phyloP scores from a whole-genome alignment of 2,888 invertebrate genomes.

The Eledona agricola region DNA sequence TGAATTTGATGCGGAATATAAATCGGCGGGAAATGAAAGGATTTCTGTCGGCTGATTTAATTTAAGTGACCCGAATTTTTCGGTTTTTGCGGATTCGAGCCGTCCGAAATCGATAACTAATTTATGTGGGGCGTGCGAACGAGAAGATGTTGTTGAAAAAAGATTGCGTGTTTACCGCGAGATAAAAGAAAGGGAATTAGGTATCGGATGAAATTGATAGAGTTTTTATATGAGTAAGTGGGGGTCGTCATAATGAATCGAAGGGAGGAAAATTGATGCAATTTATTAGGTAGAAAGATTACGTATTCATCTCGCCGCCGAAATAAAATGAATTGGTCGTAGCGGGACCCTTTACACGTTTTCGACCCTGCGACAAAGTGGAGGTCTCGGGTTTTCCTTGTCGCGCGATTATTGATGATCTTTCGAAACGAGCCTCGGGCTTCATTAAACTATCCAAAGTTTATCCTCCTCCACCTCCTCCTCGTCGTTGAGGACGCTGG shows the following conservation, averaged over 20 bases:
- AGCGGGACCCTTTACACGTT: slow-evolving; percentile 5
- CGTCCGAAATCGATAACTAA: slow-evolving; percentile 35
- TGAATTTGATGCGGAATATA: slow-evolving; percentile 23
- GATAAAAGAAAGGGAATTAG: slow-evolving; percentile 44
- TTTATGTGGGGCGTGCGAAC: slow-evolving; percentile 38
- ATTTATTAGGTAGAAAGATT: slow-evolving; percentile 36
- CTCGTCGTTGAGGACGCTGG: slow-evolving; percentile 24
- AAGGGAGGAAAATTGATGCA: slow-evolving; percentile 35
- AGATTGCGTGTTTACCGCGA: slow-evolving; percentile 40
- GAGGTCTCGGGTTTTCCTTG: slow-evolving; percentile 28
- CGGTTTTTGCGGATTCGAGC: slow-evolving; percentile 1
- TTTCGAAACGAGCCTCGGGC: slow-evolving; percentile 32
- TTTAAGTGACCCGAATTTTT: slow-evolving; percentile 15
- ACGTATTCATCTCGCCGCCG: slow-evolving; percentile 37
- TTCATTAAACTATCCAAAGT: slow-evolving; percentile 46
- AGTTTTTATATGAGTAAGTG: slow-evolving; percentile 39
- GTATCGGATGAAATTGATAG: slow-evolving; percentile 43
- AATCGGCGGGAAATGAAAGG: slow-evolving; percentile 14
- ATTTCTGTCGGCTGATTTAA: slow-evolving; percentile 9
- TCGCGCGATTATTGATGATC: slow-evolving; percentile 39
- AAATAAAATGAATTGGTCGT: slow-evolving; percentile 32
- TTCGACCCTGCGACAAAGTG: slow-evolving; percentile 35
- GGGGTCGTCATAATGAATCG: slow-evolving; percentile 17
- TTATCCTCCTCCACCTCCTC: slow-evolving; percentile 29
- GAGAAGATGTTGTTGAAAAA: slow-evolving; percentile 38